Percentiles rank a stretch among this genome's conserved stretches.
Conservation (phyloP, 1,140 invertebrate genomes). For the Drosophila serrata region DNA sequence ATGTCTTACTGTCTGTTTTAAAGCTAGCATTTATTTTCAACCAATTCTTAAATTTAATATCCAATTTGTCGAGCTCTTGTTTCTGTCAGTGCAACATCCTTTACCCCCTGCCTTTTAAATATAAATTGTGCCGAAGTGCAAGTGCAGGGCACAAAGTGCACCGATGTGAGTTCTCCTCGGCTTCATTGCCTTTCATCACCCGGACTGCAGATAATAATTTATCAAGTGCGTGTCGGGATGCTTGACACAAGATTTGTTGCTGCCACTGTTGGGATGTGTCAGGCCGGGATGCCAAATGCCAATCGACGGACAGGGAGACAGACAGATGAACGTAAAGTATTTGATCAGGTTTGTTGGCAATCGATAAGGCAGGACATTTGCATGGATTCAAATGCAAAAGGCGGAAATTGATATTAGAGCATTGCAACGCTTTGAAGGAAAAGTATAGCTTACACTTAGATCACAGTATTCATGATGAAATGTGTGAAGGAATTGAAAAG, state of each 20-base stretch:
- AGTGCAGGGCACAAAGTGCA: constrained; percentile 56
- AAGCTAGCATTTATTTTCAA: too few relatives aligned
- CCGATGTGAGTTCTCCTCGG: constrained; percentile 21
- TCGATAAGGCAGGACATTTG: constrained; percentile 41
- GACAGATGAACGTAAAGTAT: constrained; percentile 26
- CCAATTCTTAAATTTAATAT: too few relatives aligned
- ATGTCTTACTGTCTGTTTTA: neutral
- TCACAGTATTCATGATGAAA: neutral
- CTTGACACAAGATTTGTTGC: constrained; percentile 60
- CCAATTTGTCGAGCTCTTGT: too few relatives aligned
- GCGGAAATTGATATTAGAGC: constrained; percentile 41
- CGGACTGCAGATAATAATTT: constrained; percentile 66
- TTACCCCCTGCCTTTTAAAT: constrained; percentile 47
- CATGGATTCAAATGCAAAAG: constrained; percentile 9
- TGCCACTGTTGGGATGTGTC: constrained; percentile 34
- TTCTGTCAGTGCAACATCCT: constrained; percentile 9
- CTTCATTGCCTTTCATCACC: constrained; percentile 60
- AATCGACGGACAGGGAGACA: constrained; percentile 52
- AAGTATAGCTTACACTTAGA: neutral
- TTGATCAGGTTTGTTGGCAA: constrained; percentile 38
- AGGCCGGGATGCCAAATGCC: constrained; percentile 55
- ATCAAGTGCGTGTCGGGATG: constrained; percentile 65
- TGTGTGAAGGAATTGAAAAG: neutral
- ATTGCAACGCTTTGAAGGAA: neutral
- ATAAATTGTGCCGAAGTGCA: constrained; percentile 62